Base-by-base conservation (phyloP, 2,113 vertebrate species). In the Megaptera novaeangliae region DNA sequence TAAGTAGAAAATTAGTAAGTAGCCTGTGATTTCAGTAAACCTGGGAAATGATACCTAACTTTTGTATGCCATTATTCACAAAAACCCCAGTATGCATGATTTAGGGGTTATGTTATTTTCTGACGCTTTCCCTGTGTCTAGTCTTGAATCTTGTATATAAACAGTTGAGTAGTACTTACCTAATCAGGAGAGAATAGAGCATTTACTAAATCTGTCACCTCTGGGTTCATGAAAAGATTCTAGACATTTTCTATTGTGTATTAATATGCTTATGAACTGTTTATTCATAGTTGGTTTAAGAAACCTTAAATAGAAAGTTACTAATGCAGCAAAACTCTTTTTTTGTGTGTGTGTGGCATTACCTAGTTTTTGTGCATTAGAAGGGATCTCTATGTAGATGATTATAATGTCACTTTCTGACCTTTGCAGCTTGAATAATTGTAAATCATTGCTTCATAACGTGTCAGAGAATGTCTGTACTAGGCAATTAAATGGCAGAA, bases 401-500 rank as follows among this genome's bases (percentile, higher is more conserved):
- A 99, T 99, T 99, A 99, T 99, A 99, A 99, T 99, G 99, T 99
- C 99, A 99, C 99, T 99, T 99, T 99, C 98, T 99, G 99, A 99
- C 99, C 99, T 99, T 99, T 99, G 99, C 99, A 99, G 99, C 99
- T 99, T 99, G 99, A 99, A 99, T 99, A 99, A 99, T 99, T 99
- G 99, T 99, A 99, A 99, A 99, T 99, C 99, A 99, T 99, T 99
- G 99, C 99, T 99, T 99, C 99, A 99, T 99, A 99, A 99, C 98
- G 99, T 99, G 99, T 99, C 99, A 99, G 98, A 99, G 99, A 99
- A 99, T 99, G 99, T 99, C 99, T 99, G 99, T 99, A 99, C 99
- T 99, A 99, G 99, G 99, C 99, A 99, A 99, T 99, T 99, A 99
- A 99, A 99, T 99, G 99, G 99, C 99, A 99, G 99, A 99, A 99